phyloP scores from a whole-genome alignment of 2,797 vertebrate genomes.

The Gymnoscopelus microlampas region DNA sequence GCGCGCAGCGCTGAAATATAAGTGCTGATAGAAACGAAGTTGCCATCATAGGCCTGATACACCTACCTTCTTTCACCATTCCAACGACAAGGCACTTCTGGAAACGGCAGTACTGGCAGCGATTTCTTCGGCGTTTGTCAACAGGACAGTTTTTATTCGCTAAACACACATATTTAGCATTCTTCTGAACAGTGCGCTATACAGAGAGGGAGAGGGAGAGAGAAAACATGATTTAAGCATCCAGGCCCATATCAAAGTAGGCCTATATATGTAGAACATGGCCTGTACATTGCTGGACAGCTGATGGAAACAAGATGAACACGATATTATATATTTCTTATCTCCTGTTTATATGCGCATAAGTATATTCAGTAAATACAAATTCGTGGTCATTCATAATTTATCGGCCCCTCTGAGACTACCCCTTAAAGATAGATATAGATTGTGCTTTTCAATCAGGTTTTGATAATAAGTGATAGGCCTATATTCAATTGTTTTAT shows the following conservation, averaged over 20 bases:
- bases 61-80: conserved; percentile 98
- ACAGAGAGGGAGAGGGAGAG: conserved; percentile 47
- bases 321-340: conserved; percentile 77
- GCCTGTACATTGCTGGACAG: conserved; percentile 4
- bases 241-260: conserved; percentile 29
- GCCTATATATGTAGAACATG: not conserved
- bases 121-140: conserved; percentile 96
- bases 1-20: not conserved
- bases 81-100: conserved; percentile 99
- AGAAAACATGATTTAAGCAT: conserved; percentile 24
- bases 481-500: conserved; percentile 69
- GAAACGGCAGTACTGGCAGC: conserved; percentile 98
- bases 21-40: not conserved
- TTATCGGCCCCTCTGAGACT: conserved; percentile 84
- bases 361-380: conserved; percentile 83
- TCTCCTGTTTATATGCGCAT: conserved; percentile 79
- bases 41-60: conserved; percentile 8
- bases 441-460: conserved; percentile 82
- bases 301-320: conserved; percentile 30
- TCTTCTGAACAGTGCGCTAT: conserved; percentile 98
- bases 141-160: conserved; percentile 99
- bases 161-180: conserved; percentile 98
- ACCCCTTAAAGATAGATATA: conserved; percentile 82
- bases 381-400: conserved; percentile 86
- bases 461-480: conserved; percentile 84